These are phyloP conservation scores for Oikopleura dioica DNA, from an alignment of 23 tunicate genomes.

Conservation along the genomic window DNA sequence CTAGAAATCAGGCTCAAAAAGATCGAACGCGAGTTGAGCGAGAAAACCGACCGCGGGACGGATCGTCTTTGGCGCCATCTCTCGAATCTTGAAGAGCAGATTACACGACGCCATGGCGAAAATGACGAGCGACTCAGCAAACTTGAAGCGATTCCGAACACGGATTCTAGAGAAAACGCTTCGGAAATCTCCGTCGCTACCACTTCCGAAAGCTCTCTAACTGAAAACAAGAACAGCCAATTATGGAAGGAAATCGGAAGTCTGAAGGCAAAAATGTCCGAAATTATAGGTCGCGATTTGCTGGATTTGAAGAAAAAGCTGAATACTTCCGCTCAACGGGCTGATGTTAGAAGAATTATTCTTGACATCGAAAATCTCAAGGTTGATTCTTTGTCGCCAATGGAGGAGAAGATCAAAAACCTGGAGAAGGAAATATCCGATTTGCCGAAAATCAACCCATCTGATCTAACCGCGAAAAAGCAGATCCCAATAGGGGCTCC, in stretches of 20 bases:
- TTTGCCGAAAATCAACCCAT: too few species aligned
- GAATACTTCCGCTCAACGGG: conserved; percentile 10
- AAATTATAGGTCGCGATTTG: background rate
- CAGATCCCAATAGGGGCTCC: too few species aligned
- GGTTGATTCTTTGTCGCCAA: background rate
- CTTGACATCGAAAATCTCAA: background rate
- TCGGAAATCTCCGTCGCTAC: background rate
- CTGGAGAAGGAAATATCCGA: background rate
- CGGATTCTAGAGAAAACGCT: background rate
- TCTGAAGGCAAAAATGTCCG: background rate
- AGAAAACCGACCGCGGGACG: conserved; percentile 2
- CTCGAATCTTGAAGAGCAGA: conserved; percentile 4
- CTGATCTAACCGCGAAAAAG: too few species aligned
- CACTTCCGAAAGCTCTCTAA: too few species aligned
- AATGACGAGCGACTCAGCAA: background rate
- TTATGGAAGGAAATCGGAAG: background rate
- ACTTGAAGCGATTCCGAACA: background rate
- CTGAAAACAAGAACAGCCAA: too few species aligned
- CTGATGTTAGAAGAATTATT: background rate
- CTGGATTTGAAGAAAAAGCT: background rate
- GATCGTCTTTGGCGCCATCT: conserved; percentile 4
- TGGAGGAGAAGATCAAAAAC: background rate
- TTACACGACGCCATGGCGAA: background rate
- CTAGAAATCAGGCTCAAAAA: background rate
- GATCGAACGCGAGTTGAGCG: background rate